Conservation (phyloP, 2,113 vertebrate genomes). For the Otus sunia region DNA sequence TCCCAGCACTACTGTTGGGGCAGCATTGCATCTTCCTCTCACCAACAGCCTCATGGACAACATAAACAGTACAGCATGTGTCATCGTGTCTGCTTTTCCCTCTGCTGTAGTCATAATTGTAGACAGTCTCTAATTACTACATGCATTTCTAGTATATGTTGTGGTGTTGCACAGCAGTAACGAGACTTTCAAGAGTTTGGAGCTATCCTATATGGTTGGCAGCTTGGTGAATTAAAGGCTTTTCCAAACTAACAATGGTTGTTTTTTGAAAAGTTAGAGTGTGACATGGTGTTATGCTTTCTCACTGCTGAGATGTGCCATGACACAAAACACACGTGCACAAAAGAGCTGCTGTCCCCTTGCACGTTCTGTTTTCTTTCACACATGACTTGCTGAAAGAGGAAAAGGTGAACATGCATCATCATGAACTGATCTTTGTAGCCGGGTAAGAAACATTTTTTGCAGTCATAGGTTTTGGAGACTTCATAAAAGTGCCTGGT, state of each 20-base stretch:
- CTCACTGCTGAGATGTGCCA: background rate
- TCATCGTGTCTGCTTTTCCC: background rate
- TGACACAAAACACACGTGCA: accelerated
- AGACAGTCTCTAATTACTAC: background rate
- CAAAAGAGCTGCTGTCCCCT: background rate
- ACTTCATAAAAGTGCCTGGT: background rate
- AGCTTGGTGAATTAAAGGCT: background rate
- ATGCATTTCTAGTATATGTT: background rate
- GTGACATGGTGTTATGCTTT: background rate
- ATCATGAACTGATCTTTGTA: background rate
- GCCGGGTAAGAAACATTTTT: background rate
- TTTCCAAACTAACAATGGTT: background rate
- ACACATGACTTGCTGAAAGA: background rate
- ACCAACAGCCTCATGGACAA: background rate
- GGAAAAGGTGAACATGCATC: background rate
- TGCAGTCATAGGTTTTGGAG: background rate
- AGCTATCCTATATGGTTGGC: background rate
- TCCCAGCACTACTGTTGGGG: background rate
- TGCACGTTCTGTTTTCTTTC: background rate
- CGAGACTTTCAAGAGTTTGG: background rate
- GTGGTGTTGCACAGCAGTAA: background rate
- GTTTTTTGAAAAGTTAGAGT: background rate
- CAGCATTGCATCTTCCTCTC: background rate
- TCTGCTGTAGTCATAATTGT: background rate
- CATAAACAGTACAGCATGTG: background rate